These are phyloP conservation scores for Geophilus truncorum DNA, from an alignment of 2,888 invertebrate genomes.

Conservation along the genomic window DNA sequence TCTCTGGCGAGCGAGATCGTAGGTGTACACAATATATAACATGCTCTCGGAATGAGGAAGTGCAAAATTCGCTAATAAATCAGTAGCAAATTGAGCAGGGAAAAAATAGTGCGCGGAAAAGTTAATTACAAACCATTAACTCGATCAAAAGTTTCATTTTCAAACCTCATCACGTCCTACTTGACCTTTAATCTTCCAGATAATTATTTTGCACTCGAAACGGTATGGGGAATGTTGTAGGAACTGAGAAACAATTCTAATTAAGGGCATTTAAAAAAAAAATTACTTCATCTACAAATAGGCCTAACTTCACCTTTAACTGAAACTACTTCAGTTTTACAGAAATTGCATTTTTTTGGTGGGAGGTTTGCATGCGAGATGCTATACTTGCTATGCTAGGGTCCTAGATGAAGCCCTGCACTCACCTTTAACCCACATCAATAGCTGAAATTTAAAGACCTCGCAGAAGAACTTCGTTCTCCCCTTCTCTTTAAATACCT, in stretches of 20 bases:
- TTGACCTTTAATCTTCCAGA: background rate
- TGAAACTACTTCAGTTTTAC: too few species aligned
- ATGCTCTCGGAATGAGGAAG: slow-evolving; percentile 17
- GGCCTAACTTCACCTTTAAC: too few species aligned
- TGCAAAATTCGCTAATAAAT: background rate
- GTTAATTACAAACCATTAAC: slow-evolving; percentile 20
- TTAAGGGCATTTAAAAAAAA: too few species aligned
- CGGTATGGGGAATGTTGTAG: too few species aligned
- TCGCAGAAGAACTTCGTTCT: background rate
- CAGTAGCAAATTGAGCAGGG: background rate
- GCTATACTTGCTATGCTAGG: background rate
- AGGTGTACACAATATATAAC: background rate
- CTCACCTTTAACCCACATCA: background rate
- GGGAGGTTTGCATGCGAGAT: too few species aligned
- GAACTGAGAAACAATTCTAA: too few species aligned
- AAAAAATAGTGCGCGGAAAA: background rate
- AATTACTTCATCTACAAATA: too few species aligned
- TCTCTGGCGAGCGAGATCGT: background rate
- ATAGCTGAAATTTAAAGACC: background rate
- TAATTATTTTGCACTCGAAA: background rate
- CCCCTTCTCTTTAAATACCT: background rate
- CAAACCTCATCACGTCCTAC: background rate
- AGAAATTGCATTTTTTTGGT: too few species aligned
- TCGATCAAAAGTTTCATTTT: background rate
- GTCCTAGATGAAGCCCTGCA: background rate